phyloP scores from a whole-genome alignment of 2,888 invertebrate genomes.

The Ashinkailepas kermadecensis region DNA sequence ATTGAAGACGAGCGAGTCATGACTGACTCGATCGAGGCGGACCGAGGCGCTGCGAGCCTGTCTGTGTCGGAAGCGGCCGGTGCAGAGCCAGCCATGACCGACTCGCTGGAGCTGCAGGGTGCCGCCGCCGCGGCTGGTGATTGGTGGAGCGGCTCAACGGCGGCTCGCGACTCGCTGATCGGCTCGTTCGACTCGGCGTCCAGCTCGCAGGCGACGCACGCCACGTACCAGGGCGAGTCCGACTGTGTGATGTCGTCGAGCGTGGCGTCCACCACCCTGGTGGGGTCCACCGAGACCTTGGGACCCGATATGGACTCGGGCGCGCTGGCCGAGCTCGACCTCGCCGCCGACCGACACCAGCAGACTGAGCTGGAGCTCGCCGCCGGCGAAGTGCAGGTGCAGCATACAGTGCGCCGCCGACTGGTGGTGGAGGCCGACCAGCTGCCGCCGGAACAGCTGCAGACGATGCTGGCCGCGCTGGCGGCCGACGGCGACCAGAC shows the following conservation, averaged over 20 bases:
- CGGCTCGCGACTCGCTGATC: not conserved
- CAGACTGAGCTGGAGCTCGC: constrained; percentile 48
- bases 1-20: not conserved
- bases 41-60: not conserved
- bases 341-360: constrained; percentile 34
- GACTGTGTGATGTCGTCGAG: constrained; percentile 80
- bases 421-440: constrained; percentile 39
- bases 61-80: too few relatives aligned
- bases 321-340: not conserved
- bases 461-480: constrained; percentile 28
- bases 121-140: not conserved
- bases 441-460: constrained; percentile 27
- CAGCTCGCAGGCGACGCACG: constrained; percentile 70
- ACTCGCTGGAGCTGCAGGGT: not conserved
- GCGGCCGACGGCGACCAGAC: constrained; percentile 29
- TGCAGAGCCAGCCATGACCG: not conserved
- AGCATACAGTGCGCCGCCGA: constrained; percentile 47
- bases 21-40: not conserved
- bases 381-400: constrained; percentile 50
- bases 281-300: constrained; percentile 58
- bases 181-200: constrained; percentile 41
- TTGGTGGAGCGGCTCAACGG: not conserved
- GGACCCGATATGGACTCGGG: constrained; percentile 16
- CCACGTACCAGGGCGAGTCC: constrained; percentile 73
- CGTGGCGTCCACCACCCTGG: constrained; percentile 72